Conservation (phyloP, 2,888 invertebrate species). For the Adelognathus sp. region DNA sequence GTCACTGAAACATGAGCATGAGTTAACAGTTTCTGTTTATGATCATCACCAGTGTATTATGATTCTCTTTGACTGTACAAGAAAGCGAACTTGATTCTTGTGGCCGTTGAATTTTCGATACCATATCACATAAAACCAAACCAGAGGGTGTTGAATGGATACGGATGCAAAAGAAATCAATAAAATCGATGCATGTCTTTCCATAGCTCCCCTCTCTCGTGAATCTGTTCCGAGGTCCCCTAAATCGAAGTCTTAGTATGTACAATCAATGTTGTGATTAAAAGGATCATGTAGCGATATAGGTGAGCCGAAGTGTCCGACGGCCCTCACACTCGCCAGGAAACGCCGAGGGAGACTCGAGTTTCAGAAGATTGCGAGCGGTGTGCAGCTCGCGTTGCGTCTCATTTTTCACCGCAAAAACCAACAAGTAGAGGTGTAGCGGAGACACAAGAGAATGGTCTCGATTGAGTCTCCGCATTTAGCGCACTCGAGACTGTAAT, state of each 20-base stretch:
- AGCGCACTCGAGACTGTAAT: background rate
- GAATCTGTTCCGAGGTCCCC: background rate
- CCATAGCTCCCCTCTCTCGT: background rate
- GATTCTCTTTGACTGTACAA: too few relatives aligned
- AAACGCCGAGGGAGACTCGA: background rate
- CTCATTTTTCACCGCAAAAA: conserved; percentile 26
- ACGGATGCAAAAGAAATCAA: too few relatives aligned
- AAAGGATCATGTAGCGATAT: background rate
- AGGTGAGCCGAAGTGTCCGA: background rate
- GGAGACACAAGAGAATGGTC: background rate
- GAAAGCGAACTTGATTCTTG: too few relatives aligned
- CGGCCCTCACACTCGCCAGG: background rate
- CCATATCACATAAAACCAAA: background rate
- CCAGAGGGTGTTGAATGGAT: background rate
- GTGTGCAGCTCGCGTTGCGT: background rate
- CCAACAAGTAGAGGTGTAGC: background rate
- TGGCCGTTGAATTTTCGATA: too few relatives aligned
- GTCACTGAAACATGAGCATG: too few relatives aligned
- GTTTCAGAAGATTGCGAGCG: background rate
- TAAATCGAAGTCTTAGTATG: background rate
- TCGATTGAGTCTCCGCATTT: background rate
- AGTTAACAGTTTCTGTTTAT: too few relatives aligned
- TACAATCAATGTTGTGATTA: background rate
- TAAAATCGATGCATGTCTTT: background rate
- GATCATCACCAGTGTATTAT: too few relatives aligned